A percentile compares a stretch with the other conserved stretches of the same genome.
phyloP scores from a whole-genome alignment of 2,888 invertebrate genomes.

The Morpho deidamia region DNA sequence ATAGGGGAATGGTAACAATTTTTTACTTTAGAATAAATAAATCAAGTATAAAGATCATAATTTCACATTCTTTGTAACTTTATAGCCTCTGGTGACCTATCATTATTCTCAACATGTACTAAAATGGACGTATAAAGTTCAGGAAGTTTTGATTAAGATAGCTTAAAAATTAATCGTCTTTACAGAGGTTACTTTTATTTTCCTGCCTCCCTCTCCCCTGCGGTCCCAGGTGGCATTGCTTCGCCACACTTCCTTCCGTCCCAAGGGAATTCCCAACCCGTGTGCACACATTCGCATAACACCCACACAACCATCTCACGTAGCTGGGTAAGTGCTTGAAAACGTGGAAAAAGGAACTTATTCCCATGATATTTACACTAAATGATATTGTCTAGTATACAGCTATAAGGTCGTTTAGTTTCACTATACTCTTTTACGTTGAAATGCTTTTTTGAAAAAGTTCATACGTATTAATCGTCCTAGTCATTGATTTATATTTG shows the following conservation, averaged over 20 bases:
- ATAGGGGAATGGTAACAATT: too few species aligned
- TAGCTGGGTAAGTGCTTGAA: conserved; percentile 27
- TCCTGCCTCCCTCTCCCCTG: conserved; percentile 28
- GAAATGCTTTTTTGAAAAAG: background rate
- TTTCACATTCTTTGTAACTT: too few species aligned
- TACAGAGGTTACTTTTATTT: conserved; percentile 21
- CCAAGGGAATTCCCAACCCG: conserved; percentile 58
- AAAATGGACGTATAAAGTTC: background rate
- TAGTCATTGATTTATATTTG: too few species aligned
- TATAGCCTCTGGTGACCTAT: too few species aligned
- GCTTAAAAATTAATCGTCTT: conserved; percentile 22
- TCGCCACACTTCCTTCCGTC: conserved; percentile 71
- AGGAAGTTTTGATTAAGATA: conserved; percentile 6
- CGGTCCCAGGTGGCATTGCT: conserved; percentile 68
- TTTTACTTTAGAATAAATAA: too few species aligned
- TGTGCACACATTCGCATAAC: conserved; percentile 43
- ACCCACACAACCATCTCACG: conserved; percentile 28
- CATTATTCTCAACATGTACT: too few species aligned
- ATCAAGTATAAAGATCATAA: too few species aligned
- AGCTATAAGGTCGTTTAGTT: conserved; percentile 9
- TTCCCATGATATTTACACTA: conserved; percentile 33
- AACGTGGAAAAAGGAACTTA: conserved; percentile 38
- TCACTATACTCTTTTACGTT: conserved; percentile 13
- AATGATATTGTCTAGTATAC: conserved; percentile 33
- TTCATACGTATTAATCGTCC: too few species aligned